Base-by-base conservation (phyloP, 1,140 invertebrate genomes). In the Mercenaria mercenaria region DNA sequence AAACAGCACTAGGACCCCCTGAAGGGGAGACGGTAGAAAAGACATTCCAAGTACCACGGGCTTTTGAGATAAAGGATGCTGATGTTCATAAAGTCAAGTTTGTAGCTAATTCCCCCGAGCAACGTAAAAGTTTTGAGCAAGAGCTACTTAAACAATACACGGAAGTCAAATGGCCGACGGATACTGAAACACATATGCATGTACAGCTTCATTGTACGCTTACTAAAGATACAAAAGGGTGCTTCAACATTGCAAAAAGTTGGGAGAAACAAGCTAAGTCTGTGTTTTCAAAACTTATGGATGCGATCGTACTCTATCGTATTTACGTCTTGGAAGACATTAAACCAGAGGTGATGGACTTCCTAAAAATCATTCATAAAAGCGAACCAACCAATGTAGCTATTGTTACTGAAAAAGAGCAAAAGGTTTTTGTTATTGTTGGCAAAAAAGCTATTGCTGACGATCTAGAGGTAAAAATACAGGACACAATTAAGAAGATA, bases 281-380 rank as follows among this genome's bases (percentile, higher is more conserved):
- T 29, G 41, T 18, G 0, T 76, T 89, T 23, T n/a, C 41, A 4
- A 26, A 69, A 26, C 64, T 47, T 26, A 34, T 89, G 59, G 29
- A 23, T 10, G 20, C 77, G 61, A 43, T 89, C 4, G 77, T 47
- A 0, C 74, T 80, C 0, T 8, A 74, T 20, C 34, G 39, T 20
- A 52, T 80, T 15, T 10, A 34, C 15, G 56, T 91, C 13, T n/a
- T 90, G 39, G 83, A 91, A 50, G 82, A 87, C 43, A 59, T 90
- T 20, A 87, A 76, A 81, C 26, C n/a, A 76, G 77, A 90, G 37
- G 88, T 90, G 13, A 74, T 52, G 26, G n/a, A 41, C 20, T 47
- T 18, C 8, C 26, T 91, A 1, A 23, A 43, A 29, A 20, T 0
- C 6, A 26, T 79, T 8, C 15, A 41, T 1, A 47, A 59, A 10